Conservation (phyloP, 1,140 invertebrate genomes). For the Zophobas morio region DNA sequence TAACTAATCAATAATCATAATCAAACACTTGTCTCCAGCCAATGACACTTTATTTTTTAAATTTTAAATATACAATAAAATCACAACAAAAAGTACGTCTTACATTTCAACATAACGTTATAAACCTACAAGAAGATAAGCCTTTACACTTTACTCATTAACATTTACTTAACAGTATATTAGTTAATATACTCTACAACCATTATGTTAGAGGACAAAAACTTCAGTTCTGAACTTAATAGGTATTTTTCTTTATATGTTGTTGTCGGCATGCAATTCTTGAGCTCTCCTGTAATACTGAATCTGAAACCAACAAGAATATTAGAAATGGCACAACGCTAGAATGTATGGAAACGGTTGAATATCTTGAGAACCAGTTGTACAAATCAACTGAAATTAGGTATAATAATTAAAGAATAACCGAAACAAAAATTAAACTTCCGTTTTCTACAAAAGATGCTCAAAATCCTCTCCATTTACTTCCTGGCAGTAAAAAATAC, state of each 20-base stretch:
- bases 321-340: background rate
- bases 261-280: constrained; percentile 20
- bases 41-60: constrained; percentile 46
- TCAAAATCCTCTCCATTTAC: too few relatives aligned
- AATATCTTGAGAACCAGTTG: too few relatives aligned
- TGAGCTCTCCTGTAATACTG: constrained; percentile 47
- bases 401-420: too few relatives aligned
- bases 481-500: too few relatives aligned
- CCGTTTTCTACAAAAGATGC: too few relatives aligned
- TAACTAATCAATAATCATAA: background rate
- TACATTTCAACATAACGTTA: constrained; percentile 23
- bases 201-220: constrained; percentile 31
- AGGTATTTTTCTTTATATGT: constrained; percentile 9
- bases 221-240: constrained; percentile 23
- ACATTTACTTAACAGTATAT: constrained; percentile 28
- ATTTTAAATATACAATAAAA: constrained; percentile 41
- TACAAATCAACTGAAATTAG: too few relatives aligned
- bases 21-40: constrained; percentile 17
- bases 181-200: constrained; percentile 10
- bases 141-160: constrained; percentile 31
- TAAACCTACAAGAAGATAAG: constrained; percentile 39
- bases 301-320: constrained; percentile 43
- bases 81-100: constrained; percentile 19
- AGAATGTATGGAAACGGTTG: too few relatives aligned
- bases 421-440: too few relatives aligned